Evolutionary conservation across 2,113 vertebrate species (phyloP), one percentile per base, ranked within the genome.

Genomic region (Bubo blakistoni): DNA sequence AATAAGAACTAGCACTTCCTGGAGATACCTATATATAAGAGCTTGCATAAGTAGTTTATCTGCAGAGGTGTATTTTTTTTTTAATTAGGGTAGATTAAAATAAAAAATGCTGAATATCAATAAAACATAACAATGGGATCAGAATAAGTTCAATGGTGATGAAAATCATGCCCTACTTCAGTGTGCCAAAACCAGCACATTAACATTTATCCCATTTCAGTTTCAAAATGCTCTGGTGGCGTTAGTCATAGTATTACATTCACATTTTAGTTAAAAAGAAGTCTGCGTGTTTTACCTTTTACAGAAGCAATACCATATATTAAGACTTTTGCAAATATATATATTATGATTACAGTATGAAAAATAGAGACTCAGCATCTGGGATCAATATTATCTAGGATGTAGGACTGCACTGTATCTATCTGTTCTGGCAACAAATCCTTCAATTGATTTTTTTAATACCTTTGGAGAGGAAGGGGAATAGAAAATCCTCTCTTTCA

Each of bases 401-500:
- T 74, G 57, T 84, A 86, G 36, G 80, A 69, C 55, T 88, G n/a
- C 46, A 54, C 49, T 57, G 40, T 54, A 61, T 74, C 80, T 92
- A 49, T 84, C 57, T 87, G 9, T 91, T 88, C 80, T 84, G 77
- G 65, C 57, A 93, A 84, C 32, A 92, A 81, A 88, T 52, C 44
- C 61, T 86, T 63, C 47, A 44, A 90, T 25, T 92, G 79, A 91
- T 79, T 90, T 96, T 92, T 87, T 44, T 57, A 86, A 70, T 91
- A 92, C 38, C 38, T 90, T 47, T 72, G 24, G 32, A 30, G 6
- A 15, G 25, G 13, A 15, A 3, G 25, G n/a, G 29, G 32, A 13
- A 55, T 36, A 59, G 44, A 87, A 95, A 94, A 95, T 82, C 34
- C 22, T 82, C 22, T 78, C 26, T 93, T 96, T 96, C 72, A 91